These are phyloP conservation scores for Palythoa grandiflora DNA, from an alignment of 92 coral and sea anemone species.

Conservation along the genomic window DNA sequence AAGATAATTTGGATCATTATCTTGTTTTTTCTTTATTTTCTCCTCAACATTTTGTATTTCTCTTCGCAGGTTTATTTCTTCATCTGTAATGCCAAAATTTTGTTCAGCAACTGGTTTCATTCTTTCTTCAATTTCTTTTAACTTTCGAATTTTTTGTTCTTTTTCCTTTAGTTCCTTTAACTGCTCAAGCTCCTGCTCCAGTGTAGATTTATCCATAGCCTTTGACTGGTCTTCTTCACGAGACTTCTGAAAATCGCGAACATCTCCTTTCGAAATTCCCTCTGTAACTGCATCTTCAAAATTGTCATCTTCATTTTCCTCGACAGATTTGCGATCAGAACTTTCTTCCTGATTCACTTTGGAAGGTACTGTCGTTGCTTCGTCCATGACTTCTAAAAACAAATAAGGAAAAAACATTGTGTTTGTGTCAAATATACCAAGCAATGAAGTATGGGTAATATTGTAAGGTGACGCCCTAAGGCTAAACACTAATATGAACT, in stretches of 20 bases:
- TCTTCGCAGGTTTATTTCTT: slow-evolving; percentile 11
- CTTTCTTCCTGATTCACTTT: background rate
- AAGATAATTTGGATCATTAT: background rate
- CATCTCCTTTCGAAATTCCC: slow-evolving; percentile 9
- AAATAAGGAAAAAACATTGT: background rate
- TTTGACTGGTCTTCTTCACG: slow-evolving; percentile 32
- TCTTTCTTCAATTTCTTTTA: slow-evolving; percentile 35
- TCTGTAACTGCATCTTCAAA: slow-evolving; percentile 38
- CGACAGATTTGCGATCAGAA: background rate
- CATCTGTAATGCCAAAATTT: background rate
- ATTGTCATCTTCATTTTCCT: background rate
- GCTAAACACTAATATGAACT: too few species aligned
- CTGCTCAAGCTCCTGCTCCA: background rate
- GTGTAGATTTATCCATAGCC: background rate
- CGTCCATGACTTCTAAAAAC: slow-evolving; percentile 9
- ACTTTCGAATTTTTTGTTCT: slow-evolving; percentile 2
- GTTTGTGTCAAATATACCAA: background rate
- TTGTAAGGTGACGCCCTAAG: too few species aligned
- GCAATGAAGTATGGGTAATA: background rate
- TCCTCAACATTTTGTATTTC: slow-evolving; percentile 4
- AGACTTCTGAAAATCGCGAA: slow-evolving; percentile 32
- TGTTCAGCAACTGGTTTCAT: slow-evolving; percentile 41
- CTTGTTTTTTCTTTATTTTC: slow-evolving; percentile 2
- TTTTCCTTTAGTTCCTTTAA: slow-evolving; percentile 8
- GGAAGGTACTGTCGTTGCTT: background rate